Evolutionary conservation across 2,113 vertebrate species (phyloP).

Genomic region (Syngnathus scovelli): DNA sequence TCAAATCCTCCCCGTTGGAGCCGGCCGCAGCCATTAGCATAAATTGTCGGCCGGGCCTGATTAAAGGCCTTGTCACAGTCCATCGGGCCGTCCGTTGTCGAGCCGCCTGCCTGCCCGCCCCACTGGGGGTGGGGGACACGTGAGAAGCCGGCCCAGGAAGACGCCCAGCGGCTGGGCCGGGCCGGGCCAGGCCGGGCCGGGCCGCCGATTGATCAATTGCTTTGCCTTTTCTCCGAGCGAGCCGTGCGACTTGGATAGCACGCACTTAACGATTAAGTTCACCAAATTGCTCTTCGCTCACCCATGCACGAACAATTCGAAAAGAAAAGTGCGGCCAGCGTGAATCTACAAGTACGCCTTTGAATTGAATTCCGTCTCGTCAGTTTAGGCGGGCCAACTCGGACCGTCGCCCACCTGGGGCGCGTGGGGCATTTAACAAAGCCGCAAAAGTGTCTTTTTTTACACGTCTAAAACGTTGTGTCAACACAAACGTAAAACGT

Average conservation of each 20-base stretch:
- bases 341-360: too few species aligned
- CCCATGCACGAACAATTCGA: too few species aligned
- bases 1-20: not conserved
- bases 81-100: constrained; percentile 18
- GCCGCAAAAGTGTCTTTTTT: not conserved
- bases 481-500: not conserved
- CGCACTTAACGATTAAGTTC: too few species aligned
- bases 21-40: constrained; percentile 45
- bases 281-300: too few species aligned
- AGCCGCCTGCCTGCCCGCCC: not conserved
- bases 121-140: constrained; percentile 20
- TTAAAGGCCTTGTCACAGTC: constrained; percentile 57
- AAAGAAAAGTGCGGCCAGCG: too few species aligned
- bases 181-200: not conserved
- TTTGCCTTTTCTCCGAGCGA: not conserved
- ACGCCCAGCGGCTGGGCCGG: too few species aligned
- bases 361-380: too few species aligned
- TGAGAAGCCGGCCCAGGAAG: constrained; percentile 14
- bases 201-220: too few species aligned
- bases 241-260: not conserved
- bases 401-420: too few species aligned
- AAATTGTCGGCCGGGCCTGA: constrained; percentile 45
- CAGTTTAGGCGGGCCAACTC: too few species aligned
- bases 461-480: not conserved
- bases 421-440: too few species aligned